Conservation (phyloP, 2,113 vertebrate species). For the Cynoglossus semilaevis region DNA sequence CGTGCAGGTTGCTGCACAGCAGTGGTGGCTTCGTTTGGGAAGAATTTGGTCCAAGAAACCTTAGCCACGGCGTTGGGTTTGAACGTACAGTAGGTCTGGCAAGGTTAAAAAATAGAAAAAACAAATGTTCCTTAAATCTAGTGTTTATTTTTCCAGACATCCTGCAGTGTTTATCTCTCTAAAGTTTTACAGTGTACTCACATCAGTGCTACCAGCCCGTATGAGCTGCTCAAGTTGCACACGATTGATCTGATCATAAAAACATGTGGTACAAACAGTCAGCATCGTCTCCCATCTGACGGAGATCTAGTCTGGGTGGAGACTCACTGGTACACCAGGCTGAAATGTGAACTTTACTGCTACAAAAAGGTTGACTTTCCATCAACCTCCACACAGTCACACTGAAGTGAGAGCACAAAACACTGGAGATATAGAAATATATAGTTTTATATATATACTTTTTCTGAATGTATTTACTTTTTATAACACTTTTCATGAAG, state of each 20-base stretch:
- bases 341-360: too few species aligned
- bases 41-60: background rate
- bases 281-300: background rate
- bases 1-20: background rate
- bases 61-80: background rate
- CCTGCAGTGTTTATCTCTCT: too few species aligned
- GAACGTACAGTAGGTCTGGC: background rate
- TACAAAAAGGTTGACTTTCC: too few species aligned
- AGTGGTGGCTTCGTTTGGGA: background rate
- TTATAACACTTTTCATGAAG: too few species aligned
- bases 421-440: too few species aligned
- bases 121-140: background rate
- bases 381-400: conserved; percentile 40
- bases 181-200: too few species aligned
- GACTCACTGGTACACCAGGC: too few species aligned
- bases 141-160: background rate
- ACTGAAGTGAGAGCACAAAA: background rate
- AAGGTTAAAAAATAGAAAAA: background rate
- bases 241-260: background rate
- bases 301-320: conserved; percentile 33
- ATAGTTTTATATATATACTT: too few species aligned
- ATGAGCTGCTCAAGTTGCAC: background rate
- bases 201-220: background rate
- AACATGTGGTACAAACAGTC: background rate
- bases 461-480: too few species aligned